Base-by-base conservation (phyloP, 2,797 vertebrate genomes). In the Myotis daubentonii region DNA sequence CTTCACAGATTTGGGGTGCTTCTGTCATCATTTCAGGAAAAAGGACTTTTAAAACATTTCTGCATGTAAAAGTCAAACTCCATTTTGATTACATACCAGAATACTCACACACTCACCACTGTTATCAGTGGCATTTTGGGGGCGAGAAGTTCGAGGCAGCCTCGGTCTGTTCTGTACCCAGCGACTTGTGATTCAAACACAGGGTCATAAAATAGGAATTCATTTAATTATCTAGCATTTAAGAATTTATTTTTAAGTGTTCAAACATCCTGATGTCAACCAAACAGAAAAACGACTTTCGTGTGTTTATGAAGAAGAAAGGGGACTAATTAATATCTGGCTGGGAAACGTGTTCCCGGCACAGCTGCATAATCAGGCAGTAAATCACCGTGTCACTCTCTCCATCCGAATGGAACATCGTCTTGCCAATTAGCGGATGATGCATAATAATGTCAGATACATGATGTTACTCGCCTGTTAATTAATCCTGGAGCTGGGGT, bases 391-490 rank as follows among this genome's bases (percentile, higher is more conserved):
- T 97, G 97, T 98, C 97, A 91, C 97, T 94, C 96, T 91, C 96
- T 95, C 97, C 97, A 95, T 96, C 97, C 97, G 98, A 98, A 97
- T 92, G 97, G 97, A 98, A 97, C 97, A 97, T 97, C 97, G 95
- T 98, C 97, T 98, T 98, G 97, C 98, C 98, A 98, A 98, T 98
- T 98, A 98, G 97, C 57, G 97, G 97, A 98, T 98, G 98, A 98
- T 97, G 97, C 96, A 97, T 98, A 98, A 97, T 98, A 98, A 98
- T 98, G 97, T 98, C 98, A 98, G 96, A 97, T 93, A 96, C 97
- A 98, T 28, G 94, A 97, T 98, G 96, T 93, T 97, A 95, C 96
- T 94, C 76, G 88, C 83, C 97, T 98, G 98, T 98, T 98, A 98
- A 98, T 98, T 98, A 98, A 98, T 98, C 97, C 96, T 97, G 95